phyloP scores from a whole-genome alignment of 1,140 invertebrate genomes.

The Leptinotarsa undecemlineata region DNA sequence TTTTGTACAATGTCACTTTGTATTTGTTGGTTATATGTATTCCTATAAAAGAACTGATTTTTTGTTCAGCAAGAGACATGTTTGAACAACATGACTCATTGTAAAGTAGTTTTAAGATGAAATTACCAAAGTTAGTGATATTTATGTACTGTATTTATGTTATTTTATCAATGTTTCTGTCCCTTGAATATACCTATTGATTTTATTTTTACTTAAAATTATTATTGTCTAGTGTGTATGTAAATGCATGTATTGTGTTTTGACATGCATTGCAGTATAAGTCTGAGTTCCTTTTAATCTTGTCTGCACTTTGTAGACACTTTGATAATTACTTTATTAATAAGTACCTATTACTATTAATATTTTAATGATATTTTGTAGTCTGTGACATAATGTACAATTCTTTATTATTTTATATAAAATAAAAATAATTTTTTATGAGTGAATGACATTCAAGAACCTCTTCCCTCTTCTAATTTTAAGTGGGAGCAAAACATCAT shows the following conservation, averaged over 20 bases:
- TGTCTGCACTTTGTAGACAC: conserved; percentile 40
- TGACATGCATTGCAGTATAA: neutral
- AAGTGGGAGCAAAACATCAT: too few species aligned
- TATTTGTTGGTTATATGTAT: neutral
- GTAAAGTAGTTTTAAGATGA: conserved; percentile 25
- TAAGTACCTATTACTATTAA: conserved; percentile 49
- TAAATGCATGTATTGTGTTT: too few species aligned
- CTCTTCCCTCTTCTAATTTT: neutral
- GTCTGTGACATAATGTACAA: conserved; percentile 53
- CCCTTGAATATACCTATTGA: too few species aligned
- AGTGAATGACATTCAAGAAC: neutral
- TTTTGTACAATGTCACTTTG: too few species aligned
- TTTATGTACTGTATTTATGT: conserved; percentile 26
- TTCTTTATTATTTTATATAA: conserved; percentile 53
- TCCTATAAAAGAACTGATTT: conserved; percentile 17
- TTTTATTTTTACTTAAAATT: too few species aligned
- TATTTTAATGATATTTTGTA: conserved; percentile 54
- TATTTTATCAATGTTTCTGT: too few species aligned
- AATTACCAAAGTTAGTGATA: conserved; percentile 33
- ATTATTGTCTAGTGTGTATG: too few species aligned
- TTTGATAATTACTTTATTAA: conserved; percentile 40
- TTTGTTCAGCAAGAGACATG: conserved; percentile 17
- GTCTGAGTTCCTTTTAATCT: conserved; percentile 47
- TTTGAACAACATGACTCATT: conserved; percentile 9
- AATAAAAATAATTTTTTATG: conserved; percentile 47